These are phyloP conservation scores for Drosophila kuntzei DNA, from an alignment of 2,888 invertebrate genomes.

Conservation along the genomic window DNA sequence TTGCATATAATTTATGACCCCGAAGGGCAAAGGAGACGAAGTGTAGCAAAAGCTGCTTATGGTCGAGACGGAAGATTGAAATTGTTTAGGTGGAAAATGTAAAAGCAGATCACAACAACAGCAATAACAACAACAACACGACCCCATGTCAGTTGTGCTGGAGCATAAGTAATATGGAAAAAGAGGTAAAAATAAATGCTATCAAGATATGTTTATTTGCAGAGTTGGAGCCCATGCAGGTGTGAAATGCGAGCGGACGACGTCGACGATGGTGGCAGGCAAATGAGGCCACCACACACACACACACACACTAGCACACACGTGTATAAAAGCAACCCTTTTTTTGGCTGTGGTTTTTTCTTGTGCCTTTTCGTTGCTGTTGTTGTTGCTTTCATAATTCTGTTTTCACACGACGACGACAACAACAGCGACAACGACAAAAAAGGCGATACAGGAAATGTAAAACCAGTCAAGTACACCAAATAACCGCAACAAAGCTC, in stretches of 20 bases:
- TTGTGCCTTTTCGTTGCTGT: slow-evolving; percentile 13
- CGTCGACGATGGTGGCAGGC: slow-evolving; percentile 32
- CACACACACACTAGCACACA: slow-evolving; percentile 4
- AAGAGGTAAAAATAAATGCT: slow-evolving; percentile 61
- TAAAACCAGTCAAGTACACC: slow-evolving; percentile 73
- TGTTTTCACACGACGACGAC: slow-evolving; percentile 53
- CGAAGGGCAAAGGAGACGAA: slow-evolving; percentile 43
- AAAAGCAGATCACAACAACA: slow-evolving; percentile 38
- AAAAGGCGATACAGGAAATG: slow-evolving; percentile 76
- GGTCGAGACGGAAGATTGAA: slow-evolving; percentile 63
- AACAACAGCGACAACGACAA: slow-evolving; percentile 52
- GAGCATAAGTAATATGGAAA: slow-evolving; percentile 48
- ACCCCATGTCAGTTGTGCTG: no score
- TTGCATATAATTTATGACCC: slow-evolving; percentile 78
- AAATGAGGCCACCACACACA: slow-evolving; percentile 57
- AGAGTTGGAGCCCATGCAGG: slow-evolving; percentile 50
- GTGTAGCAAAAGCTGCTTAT: slow-evolving; percentile 74
- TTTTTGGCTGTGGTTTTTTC: slow-evolving; percentile 61
- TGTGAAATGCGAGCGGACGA: slow-evolving; percentile 64
- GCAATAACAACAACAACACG: slow-evolving; percentile 10
- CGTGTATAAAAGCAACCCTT: slow-evolving; percentile 56
- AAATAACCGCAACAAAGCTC: slow-evolving; percentile 58
- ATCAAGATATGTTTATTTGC: slow-evolving; percentile 68
- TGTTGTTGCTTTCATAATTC: slow-evolving; percentile 61
- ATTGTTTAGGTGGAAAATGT: slow-evolving; percentile 69